These are phyloP conservation scores for Orchestia grillus DNA, from an alignment of 1,140 invertebrate species.

Conservation along the genomic window DNA sequence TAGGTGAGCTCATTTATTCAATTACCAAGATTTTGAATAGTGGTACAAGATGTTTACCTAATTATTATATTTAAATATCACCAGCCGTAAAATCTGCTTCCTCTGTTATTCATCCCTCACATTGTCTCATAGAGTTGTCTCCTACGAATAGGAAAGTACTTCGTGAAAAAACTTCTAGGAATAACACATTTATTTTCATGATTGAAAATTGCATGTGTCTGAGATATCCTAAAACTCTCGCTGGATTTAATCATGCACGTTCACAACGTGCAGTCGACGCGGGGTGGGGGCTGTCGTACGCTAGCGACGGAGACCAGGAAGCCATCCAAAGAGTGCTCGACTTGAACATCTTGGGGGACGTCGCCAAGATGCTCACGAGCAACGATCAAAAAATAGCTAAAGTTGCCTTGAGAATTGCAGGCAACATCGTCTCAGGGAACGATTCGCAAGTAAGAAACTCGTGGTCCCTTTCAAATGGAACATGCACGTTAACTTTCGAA, in stretches of 20 bases:
- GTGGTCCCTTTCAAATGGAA: background rate
- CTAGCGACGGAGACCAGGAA: slow-evolving; percentile 93
- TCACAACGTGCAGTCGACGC: slow-evolving; percentile 80
- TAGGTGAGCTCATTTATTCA: too few species aligned
- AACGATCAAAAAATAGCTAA: slow-evolving; percentile 82
- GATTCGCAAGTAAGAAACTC: slow-evolving; percentile 83
- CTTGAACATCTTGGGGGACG: slow-evolving; percentile 79
- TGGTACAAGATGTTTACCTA: too few species aligned
- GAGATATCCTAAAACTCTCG: background rate
- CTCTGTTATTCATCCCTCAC: too few species aligned
- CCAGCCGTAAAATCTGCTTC: too few species aligned
- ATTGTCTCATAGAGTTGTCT: too few species aligned
- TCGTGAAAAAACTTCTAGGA: too few species aligned
- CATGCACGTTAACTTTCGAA: too few species aligned
- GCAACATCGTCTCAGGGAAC: slow-evolving; percentile 98
- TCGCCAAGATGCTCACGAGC: slow-evolving; percentile 82
- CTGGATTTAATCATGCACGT: background rate
- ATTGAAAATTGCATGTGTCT: background rate
- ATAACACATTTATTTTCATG: background rate
- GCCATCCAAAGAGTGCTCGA: slow-evolving; percentile 89
- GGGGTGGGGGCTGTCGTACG: slow-evolving; percentile 96
- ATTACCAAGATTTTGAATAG: too few species aligned
- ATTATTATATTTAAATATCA: too few species aligned
- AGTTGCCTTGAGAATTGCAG: slow-evolving; percentile 94
- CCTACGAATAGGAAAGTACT: too few species aligned